phyloP scores from a whole-genome alignment of 2,113 vertebrate genomes.

The Pao palembangensis region DNA sequence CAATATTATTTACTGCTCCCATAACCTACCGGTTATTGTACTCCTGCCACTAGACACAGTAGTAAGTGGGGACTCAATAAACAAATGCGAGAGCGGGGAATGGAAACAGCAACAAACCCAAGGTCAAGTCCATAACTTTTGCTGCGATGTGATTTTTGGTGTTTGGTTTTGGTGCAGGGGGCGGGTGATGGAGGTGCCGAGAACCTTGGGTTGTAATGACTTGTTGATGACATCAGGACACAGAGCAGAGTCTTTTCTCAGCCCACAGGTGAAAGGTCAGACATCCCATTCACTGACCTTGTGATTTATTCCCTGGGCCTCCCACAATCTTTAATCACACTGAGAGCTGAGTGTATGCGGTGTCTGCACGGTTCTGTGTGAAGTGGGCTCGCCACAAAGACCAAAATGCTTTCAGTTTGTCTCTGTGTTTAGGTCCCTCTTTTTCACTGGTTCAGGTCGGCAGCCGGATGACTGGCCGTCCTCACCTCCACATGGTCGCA shows the following conservation, averaged over 20 bases:
- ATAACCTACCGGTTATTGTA: slow-evolving; percentile 17
- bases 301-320: slow-evolving; percentile 70
- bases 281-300: slow-evolving; percentile 64
- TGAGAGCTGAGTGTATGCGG: slow-evolving; percentile 55
- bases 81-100: slow-evolving; percentile 51
- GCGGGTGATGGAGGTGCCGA: slow-evolving; percentile 65
- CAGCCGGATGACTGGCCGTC: slow-evolving; percentile 14
- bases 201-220: slow-evolving; percentile 63
- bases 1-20: slow-evolving; percentile 25
- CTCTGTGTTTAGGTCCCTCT: slow-evolving; percentile 34
- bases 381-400: slow-evolving; percentile 30
- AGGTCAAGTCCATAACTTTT: slow-evolving; percentile 69
- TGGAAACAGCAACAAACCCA: slow-evolving; percentile 51
- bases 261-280: slow-evolving; percentile 57
- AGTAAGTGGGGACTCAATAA: slow-evolving; percentile 41
- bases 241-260: slow-evolving; percentile 64
- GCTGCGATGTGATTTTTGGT: slow-evolving; percentile 38
- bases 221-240: slow-evolving; percentile 71
- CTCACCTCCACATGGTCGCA: slow-evolving; percentile 27
- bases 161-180: slow-evolving; percentile 37
- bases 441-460: slow-evolving; percentile 34
- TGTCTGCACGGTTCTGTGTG: slow-evolving; percentile 46
- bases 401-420: slow-evolving; percentile 21
- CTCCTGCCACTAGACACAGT: slow-evolving; percentile 14
- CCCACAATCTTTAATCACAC: slow-evolving; percentile 66